These are phyloP conservation scores for Calliopsis andreniformis DNA, from an alignment of 1,140 invertebrate species.

Conservation along the genomic window DNA sequence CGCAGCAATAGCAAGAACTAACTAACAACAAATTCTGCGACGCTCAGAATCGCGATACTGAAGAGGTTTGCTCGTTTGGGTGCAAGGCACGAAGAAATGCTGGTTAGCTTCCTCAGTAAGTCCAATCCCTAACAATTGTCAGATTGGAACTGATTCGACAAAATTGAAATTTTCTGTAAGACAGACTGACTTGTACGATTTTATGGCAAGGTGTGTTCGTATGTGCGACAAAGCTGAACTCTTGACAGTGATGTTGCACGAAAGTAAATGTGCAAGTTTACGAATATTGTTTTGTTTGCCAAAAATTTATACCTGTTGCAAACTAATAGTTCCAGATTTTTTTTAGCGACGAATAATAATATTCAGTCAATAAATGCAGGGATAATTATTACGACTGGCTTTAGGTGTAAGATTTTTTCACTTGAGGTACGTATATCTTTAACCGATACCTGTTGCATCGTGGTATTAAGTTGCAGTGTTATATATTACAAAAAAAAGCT, in stretches of 20 bases:
- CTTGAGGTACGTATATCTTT: conserved; percentile 14
- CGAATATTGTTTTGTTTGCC: conserved; percentile 35
- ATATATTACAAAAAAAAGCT: not conserved
- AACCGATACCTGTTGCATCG: conserved; percentile 9
- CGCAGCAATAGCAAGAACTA: conserved; percentile 77
- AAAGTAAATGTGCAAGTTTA: conserved; percentile 15
- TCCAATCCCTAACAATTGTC: conserved; percentile 63
- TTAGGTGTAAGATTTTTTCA: conserved; percentile 31
- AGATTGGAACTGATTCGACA: not conserved
- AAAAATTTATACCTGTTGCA: conserved; percentile 37
- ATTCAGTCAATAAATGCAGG: conserved; percentile 9
- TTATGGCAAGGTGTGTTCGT: conserved; percentile 20
- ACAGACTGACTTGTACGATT: conserved; percentile 47
- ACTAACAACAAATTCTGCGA: conserved; percentile 71
- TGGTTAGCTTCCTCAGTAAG: conserved; percentile 76
- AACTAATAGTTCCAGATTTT: not conserved
- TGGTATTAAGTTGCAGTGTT: conserved; percentile 30
- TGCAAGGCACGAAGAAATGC: conserved; percentile 71
- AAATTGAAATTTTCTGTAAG: conserved; percentile 39
- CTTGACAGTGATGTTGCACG: conserved; percentile 46
- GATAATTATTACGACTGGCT: not conserved
- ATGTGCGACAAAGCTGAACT: conserved; percentile 24
- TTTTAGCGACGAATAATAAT: conserved; percentile 8
- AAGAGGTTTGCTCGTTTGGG: conserved; percentile 74
- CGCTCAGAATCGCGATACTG: conserved; percentile 75